phyloP scores from a whole-genome alignment of 1,140 invertebrate species.

The Hirudo medicinalis region DNA sequence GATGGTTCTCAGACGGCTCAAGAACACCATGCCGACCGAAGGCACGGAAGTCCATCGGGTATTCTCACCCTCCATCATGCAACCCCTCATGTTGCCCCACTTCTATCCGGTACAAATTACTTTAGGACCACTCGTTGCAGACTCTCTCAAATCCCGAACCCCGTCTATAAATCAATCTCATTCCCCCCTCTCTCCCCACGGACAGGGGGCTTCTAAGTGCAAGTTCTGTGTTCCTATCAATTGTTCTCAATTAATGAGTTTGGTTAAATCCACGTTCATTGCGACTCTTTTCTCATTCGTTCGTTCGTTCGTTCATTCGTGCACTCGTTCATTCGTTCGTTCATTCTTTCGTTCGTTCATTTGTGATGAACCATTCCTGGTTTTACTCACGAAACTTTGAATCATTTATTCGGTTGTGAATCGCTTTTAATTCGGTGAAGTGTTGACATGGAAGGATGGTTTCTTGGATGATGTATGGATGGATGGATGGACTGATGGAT shows the following conservation, averaged over 20 bases:
- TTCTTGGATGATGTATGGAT: background rate
- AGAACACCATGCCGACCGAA: too few species aligned
- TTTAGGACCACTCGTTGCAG: too few species aligned
- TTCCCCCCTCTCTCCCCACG: too few species aligned
- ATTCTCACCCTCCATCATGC: too few species aligned
- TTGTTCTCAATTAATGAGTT: background rate
- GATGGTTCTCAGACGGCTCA: too few species aligned
- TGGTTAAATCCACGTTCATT: background rate
- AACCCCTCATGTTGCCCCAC: too few species aligned
- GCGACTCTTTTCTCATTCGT: background rate
- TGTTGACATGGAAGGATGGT: background rate
- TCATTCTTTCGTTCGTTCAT: background rate
- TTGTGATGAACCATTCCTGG: background rate
- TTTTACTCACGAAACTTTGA: background rate
- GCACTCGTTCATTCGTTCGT: background rate
- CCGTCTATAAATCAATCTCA: too few species aligned
- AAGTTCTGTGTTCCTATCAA: too few species aligned
- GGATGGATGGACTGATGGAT: background rate
- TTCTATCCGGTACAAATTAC: too few species aligned
- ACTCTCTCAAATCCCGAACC: too few species aligned
- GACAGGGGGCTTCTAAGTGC: too few species aligned
- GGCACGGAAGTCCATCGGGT: too few species aligned
- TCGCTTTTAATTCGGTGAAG: background rate
- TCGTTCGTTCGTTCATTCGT: constrained; percentile 3
- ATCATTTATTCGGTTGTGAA: background rate